Base-by-base conservation (phyloP, 2,797 vertebrate genomes). In the Anguilla obscura region DNA sequence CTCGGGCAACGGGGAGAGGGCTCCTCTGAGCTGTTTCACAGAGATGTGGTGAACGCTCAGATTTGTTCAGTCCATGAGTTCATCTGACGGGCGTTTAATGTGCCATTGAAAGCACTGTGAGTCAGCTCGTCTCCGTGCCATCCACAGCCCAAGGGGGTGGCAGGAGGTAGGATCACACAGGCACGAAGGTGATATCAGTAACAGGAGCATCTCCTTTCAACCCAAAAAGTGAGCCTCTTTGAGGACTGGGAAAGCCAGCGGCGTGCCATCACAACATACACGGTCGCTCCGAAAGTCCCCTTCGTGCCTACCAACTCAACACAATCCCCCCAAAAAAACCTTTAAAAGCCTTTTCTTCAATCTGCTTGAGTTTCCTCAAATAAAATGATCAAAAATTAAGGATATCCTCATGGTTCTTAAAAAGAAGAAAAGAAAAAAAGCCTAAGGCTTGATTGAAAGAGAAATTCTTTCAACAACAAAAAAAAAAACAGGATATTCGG, bases 81-180 rank as follows among this genome's bases (percentile, higher is more conserved):
- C 88, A 85, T 90, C 54, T 86, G 52, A 33, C 40, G 58, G 54
- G 58, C n/a, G 76, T 50, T 88, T 90, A 79, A 48, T 85, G n/a
- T 50, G 21, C 33, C n/a, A 45, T 80, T 80, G 16, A 66, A 12
- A 30, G 85, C 8, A 80, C 36, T 74, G 56, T 82, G 74, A 86
- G 40, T 24, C 84, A 82, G 48, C 21, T 66, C 5, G 16, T 27
- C 60, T n/a, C 27, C 69, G 14, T 74, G 14, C 12, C 30, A 21
- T 40, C 58, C 3, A 21, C 18, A 4, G 16, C 33, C 27, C 71
- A 4, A 10, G n/a, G 71, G 71, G 27, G 14, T 2, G 33, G 30
- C 14, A 1, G 63, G 63, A n/a, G 63, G 63, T 9, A 66, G 7
- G 12, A 79, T 79, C 74, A 40, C 74, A 18, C 36, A 16, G 2